A percentile compares a stretch with the other conserved stretches of the same genome.
These are phyloP conservation scores for Bombus picipes DNA, from an alignment of 1,140 invertebrate species.

Conservation along the genomic window DNA sequence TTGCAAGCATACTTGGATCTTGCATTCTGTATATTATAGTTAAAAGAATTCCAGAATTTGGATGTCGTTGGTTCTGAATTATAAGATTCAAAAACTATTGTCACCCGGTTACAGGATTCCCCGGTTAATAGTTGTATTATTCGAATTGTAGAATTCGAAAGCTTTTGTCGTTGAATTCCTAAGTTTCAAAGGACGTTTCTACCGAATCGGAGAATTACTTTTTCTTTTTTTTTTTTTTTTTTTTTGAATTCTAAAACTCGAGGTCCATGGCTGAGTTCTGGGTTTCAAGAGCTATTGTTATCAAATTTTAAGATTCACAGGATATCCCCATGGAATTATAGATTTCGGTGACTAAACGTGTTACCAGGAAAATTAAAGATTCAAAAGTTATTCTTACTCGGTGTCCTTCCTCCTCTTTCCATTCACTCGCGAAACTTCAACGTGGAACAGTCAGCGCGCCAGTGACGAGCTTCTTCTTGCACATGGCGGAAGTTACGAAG, in stretches of 20 bases:
- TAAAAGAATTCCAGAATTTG: background rate
- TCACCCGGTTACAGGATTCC: background rate
- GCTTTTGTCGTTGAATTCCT: too few relatives aligned
- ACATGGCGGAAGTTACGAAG: conserved; percentile 4
- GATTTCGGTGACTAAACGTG: background rate
- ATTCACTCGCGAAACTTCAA: background rate
- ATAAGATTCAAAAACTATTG: background rate
- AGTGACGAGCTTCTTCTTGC: conserved; percentile 20
- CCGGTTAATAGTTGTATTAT: background rate
- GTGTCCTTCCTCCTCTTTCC: background rate
- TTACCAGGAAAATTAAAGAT: too few relatives aligned
- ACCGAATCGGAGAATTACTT: background rate
- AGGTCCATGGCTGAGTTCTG: too few relatives aligned
- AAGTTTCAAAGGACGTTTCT: background rate
- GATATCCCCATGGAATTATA: background rate
- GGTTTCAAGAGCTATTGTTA: background rate
- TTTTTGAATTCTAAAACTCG: too few relatives aligned
- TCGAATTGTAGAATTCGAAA: background rate
- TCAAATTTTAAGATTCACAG: background rate
- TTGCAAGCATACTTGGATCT: background rate
- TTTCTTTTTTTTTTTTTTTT: background rate
- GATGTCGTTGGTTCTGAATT: background rate
- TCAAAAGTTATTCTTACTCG: background rate
- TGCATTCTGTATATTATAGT: background rate
- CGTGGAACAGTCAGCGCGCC: background rate